Conservation (phyloP, 2,797 vertebrate species). For the Uromys caudimaculatus region DNA sequence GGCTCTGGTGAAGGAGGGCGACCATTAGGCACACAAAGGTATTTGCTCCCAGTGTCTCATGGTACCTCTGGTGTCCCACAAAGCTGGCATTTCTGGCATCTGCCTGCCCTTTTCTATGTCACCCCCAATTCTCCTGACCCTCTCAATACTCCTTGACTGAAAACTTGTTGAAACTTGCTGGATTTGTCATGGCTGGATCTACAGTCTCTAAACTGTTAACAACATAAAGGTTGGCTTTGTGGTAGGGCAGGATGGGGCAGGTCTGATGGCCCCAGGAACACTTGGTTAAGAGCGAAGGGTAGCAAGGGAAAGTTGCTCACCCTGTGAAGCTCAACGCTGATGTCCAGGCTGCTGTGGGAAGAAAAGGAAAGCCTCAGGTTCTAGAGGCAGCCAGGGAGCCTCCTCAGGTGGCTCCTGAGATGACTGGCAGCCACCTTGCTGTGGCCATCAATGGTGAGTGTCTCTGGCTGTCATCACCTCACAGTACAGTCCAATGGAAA, state of each 20-base stretch:
- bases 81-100: background rate
- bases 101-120: fast-evolving
- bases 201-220: background rate
- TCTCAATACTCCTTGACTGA: too few species aligned
- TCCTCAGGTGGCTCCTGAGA: fast-evolving
- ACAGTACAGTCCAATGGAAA: fast-evolving
- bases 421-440: fast-evolving
- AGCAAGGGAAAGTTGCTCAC: background rate
- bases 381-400: fast-evolving
- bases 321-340: fast-evolving
- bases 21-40: fast-evolving
- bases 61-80: fast-evolving
- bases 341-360: fast-evolving
- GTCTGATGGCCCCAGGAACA: background rate
- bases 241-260: background rate
- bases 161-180: background rate
- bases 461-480: background rate
- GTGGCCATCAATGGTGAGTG: fast-evolving
- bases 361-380: fast-evolving
- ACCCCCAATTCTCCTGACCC: fast-evolving
- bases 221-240: background rate
- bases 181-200: background rate
- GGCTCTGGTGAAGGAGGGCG: fast-evolving
- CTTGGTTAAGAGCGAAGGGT: background rate
- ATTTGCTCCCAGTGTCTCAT: fast-evolving